A percentile compares a stretch with the other conserved stretches of the same genome.
phyloP scores from a whole-genome alignment of 37 sponge, comb jelly and placozoan species.

The Spongilla lacustris region DNA sequence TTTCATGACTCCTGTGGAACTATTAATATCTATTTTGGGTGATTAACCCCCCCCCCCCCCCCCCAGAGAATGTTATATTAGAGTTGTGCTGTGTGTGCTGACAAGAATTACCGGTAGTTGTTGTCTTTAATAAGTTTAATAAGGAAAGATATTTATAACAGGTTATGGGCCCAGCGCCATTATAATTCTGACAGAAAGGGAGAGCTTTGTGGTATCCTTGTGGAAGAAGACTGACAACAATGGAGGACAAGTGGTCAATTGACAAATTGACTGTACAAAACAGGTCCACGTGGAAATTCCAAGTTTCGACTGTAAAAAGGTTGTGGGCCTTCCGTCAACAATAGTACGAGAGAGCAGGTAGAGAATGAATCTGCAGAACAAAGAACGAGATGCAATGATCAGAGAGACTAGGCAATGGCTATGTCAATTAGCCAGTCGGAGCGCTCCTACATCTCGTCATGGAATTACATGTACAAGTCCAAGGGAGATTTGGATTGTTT shows the following conservation, averaged over 20 bases:
- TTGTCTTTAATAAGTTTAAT: too few relatives aligned
- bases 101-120: neutral
- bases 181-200: neutral
- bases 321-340: slow-evolving; percentile 51
- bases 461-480: slow-evolving; percentile 34
- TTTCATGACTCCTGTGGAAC: neutral
- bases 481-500: slow-evolving; percentile 14
- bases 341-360: slow-evolving; percentile 21
- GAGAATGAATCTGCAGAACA: slow-evolving; percentile 19
- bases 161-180: neutral
- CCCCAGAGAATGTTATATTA: neutral
- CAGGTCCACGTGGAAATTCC: slow-evolving; percentile 69
- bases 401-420: slow-evolving; percentile 54
- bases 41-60: neutral
- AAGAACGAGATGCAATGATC: slow-evolving; percentile 12
- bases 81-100: neutral
- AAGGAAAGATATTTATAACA: neutral
- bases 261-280: slow-evolving; percentile 35
- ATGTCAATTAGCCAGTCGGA: slow-evolving; percentile 42
- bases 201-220: neutral
- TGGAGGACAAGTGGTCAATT: slow-evolving; percentile 31
- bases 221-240: neutral
- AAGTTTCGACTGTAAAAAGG: slow-evolving; percentile 45
- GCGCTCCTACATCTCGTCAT: slow-evolving; percentile 57
- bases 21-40: neutral